Evolutionary conservation across 2,888 invertebrate species (phyloP).

Genomic region (Amiota communis): DNA sequence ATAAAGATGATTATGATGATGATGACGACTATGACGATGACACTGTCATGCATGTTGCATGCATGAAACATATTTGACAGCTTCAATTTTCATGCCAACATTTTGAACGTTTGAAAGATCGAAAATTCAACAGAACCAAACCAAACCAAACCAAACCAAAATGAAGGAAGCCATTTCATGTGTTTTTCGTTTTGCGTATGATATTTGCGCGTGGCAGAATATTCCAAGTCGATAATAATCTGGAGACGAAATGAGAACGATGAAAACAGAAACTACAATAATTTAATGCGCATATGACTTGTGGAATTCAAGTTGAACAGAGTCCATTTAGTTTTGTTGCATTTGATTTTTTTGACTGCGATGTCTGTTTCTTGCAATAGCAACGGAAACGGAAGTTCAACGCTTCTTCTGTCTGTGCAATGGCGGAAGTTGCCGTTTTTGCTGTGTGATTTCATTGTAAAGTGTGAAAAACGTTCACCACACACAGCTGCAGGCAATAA

Average conservation of each 20-base stretch:
- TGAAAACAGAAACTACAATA: conserved; percentile 6
- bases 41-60: conserved; percentile 22
- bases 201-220: conserved; percentile 3
- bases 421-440: conserved; percentile 11
- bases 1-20: conserved; percentile 21
- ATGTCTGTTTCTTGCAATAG: conserved; percentile 1
- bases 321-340: conserved; percentile 4
- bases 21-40: conserved; percentile 8
- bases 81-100: conserved; percentile 43
- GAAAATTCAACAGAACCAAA: not conserved
- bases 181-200: not conserved
- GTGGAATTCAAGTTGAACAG: not conserved
- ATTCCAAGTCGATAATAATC: conserved; percentile 22
- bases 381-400: conserved; percentile 17
- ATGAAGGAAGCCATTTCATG: not conserved
- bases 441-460: not conserved
- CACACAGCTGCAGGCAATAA: conserved; percentile 16
- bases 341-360: not conserved
- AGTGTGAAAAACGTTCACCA: not conserved
- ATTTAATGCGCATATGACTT: conserved; percentile 29
- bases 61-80: conserved; percentile 42
- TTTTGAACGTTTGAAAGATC: not conserved
- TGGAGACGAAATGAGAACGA: not conserved
- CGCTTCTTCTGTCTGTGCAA: not conserved
- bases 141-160: not conserved